Evolutionary conservation across 2,888 invertebrate species (phyloP), one percentile per base, ranked within the genome.

Genomic region (Phymatocera aterrima): DNA sequence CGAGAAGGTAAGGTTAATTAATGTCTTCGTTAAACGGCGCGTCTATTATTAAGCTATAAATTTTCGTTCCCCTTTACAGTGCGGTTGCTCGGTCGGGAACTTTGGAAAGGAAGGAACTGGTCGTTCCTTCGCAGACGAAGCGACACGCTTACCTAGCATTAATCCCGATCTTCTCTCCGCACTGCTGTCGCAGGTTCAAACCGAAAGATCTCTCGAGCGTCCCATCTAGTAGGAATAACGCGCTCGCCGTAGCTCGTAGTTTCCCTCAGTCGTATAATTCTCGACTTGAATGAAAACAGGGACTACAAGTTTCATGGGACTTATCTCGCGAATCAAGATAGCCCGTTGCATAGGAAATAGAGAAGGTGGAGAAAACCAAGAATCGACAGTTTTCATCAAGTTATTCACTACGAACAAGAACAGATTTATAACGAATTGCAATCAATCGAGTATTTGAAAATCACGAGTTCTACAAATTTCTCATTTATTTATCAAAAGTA

Each of bases 31-130:
- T 72, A 72, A 72, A 72, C 72, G 48, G 48, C 31, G 34, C 72
- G 68, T 68, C 68, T 28, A 43, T 68, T 68, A 68, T 68, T 51
- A 34, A 72, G 72, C 72, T 51, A 72, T 72, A 72, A 72, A 72
- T 72, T 72, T 72, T 72, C 51, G 51, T 48, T 72, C 51, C 72
- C 72, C 72, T 34, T 28, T 72, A 24, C 24, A 64, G 40, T 4
- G 34, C 31, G 28, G 18, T 31, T 72, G 5, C 34, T 34, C 31
- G n/a, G 34, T 48, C 15, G 24, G 24, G 46, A 68, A 68, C 46
- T 68, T 68, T 68, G 40, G 40, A 24, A 68, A 43, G 68, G 46
- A 43, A 68, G 46, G 43, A 46, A 43, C 46, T 24, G 24, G 40
- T 68, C 18, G 68, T 68, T 68, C 48, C 31, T 72, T 51, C 34